Percentiles rank a stretch among this genome's conserved stretches.
Evolutionary conservation across 2,797 vertebrate genomes (phyloP).

Genomic region (Carduelis carduelis): DNA sequence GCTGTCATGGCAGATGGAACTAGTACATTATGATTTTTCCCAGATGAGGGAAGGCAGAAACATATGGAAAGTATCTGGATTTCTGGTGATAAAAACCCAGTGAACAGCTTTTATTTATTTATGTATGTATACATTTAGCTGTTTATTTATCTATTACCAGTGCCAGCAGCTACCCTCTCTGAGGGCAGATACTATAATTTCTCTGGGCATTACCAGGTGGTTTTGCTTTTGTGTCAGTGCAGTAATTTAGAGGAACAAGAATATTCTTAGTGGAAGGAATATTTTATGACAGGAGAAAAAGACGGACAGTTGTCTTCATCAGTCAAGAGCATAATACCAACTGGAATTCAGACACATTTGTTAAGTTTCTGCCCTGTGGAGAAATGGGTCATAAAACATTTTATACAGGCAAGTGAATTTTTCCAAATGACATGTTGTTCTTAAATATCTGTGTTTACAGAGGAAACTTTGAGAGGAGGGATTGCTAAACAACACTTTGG

Average conservation of each 20-base stretch:
- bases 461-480: background rate
- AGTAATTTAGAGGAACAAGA: background rate
- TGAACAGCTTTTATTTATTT: conserved; percentile 39
- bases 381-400: conserved; percentile 2
- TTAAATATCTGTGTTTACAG: background rate
- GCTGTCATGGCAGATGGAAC: background rate
- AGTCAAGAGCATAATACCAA: conserved; percentile 1
- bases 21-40: conserved; percentile 2
- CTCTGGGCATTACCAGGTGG: background rate
- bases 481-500: background rate
- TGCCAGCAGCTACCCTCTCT: background rate
- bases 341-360: background rate
- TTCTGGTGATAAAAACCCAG: background rate
- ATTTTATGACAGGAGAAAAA: background rate
- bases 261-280: conserved; percentile 4
- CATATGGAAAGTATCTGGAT: conserved; percentile 25
- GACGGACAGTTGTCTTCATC: background rate
- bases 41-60: conserved; percentile 29
- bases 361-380: background rate
- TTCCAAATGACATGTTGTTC: conserved; percentile 19
- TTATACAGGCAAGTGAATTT: background rate
- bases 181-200: background rate
- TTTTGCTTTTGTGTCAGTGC: background rate
- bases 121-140: background rate
- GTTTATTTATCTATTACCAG: background rate